Base-by-base conservation (phyloP, 1,140 invertebrate species). In the Anastatus disparis region DNA sequence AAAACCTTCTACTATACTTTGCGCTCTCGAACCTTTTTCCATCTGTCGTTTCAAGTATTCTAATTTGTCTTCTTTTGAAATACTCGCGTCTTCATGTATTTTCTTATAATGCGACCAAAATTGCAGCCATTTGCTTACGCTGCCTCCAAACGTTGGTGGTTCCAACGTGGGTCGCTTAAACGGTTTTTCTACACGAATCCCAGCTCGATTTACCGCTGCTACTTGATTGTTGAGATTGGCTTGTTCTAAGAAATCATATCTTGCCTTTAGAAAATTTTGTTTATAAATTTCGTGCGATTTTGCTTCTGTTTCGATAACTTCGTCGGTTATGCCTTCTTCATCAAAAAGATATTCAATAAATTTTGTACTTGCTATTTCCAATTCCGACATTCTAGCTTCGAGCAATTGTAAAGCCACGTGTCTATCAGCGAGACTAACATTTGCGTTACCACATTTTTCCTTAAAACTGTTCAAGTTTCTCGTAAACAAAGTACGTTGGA, bases 51-150 rank as follows among this genome's bases (percentile, higher is more conserved):
- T 29, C n/a, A 80, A 55, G 62, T 80, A 76, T 15, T 80, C 53
- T 40, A 76, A 74, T 65, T 84, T 84, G 56, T 81, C 77, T 10
- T 73, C 65, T 1, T 62, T 68, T 29, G 70, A 61, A 1, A 84
- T 59, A 8, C 55, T 64, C 22, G 42, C 15, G 71, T 83, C 79
- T 44, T 79, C 77, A 58, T 85, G 75, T 29, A 82, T 79, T 31
- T 79, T 79, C 27, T 73, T 71, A 46, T 84, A 83, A 71, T 78
- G 76, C 10, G 73, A 52, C 82, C 82, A 84, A 66, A 83, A 85
- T 8, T 72, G 26, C 3, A 84, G 53, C 81, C 81, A 84, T 1
- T 81, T 76, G 55, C 71, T 74, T 1, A 82, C 38, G 10, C 79
- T 59, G 8, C 82, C 81, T 15, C 61, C 59, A 55, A 80, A 84